Evolutionary conservation across 2,888 invertebrate genomes (phyloP).

Genomic region (Amitus sp.): DNA sequence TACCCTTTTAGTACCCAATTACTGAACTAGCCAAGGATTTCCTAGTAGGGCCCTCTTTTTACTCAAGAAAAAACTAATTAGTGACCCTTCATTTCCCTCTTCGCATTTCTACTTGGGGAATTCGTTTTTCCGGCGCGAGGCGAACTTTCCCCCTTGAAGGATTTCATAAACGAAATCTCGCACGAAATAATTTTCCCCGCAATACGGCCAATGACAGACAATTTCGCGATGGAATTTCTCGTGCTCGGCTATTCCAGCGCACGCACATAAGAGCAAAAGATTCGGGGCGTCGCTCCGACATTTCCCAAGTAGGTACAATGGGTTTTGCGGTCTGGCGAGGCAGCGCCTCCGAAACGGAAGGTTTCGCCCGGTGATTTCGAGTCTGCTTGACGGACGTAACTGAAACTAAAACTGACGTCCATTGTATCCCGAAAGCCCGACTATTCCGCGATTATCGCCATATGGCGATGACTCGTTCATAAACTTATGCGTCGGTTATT

Average conservation of each 20-base stretch:
- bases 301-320: conserved; percentile 29
- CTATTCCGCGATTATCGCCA: conserved; percentile 25
- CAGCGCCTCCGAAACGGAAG: conserved; percentile 24
- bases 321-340: conserved; percentile 29
- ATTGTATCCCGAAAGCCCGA: conserved; percentile 49
- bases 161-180: no score
- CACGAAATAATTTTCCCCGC: neutral
- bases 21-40: no score
- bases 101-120: no score
- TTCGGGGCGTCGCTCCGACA: conserved; percentile 9
- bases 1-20: no score
- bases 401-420: conserved; percentile 61
- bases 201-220: neutral
- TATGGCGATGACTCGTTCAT: conserved; percentile 38
- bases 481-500: conserved; percentile 46
- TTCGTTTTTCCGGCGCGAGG: no score
- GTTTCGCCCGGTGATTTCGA: conserved; percentile 51
- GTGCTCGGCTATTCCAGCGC: neutral
- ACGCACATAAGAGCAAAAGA: neutral
- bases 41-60: no score
- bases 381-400: conserved; percentile 54
- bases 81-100: no score
- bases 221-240: neutral
- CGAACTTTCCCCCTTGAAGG: no score
- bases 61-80: no score